A percentile compares a stretch with the other conserved stretches of the same genome.
Conservation (phyloP, 2,888 invertebrate genomes). For the Dinocampus coccinellae region DNA sequence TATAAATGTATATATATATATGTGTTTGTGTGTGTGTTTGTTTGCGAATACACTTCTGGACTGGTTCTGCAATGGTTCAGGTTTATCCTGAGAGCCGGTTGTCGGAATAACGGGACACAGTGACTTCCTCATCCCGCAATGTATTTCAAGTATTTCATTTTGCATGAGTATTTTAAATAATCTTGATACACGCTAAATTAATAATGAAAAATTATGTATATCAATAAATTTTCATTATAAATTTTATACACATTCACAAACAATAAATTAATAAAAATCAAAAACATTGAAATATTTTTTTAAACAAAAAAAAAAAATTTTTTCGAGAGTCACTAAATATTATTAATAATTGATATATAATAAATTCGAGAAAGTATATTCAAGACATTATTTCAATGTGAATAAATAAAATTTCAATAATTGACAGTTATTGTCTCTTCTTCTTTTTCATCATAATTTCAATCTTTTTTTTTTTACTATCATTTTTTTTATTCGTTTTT, state of each 20-base stretch:
- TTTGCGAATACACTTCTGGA: slow-evolving; percentile 9
- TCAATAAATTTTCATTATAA: background rate
- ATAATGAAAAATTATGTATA: background rate
- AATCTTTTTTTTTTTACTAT: background rate
- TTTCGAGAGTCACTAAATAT: too few relatives aligned
- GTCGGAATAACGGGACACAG: slow-evolving; percentile 21
- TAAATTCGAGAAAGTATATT: background rate
- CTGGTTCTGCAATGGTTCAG: slow-evolving; percentile 25
- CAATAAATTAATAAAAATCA: too few relatives aligned
- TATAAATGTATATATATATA: background rate
- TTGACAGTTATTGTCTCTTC: background rate
- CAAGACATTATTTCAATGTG: background rate
- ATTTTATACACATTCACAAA: too few relatives aligned
- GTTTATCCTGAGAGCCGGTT: slow-evolving; percentile 24
- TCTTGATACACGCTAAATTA: background rate
- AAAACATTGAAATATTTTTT: too few relatives aligned
- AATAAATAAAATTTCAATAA: background rate
- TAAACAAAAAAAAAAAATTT: too few relatives aligned
- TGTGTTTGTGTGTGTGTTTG: too few relatives aligned
- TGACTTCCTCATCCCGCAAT: slow-evolving; percentile 10
- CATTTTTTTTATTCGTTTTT: background rate
- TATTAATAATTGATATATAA: background rate
- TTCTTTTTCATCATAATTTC: background rate
- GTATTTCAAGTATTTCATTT: slow-evolving; percentile 20
- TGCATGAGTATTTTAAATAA: slow-evolving; percentile 2